These are phyloP conservation scores for Lasius platythorax DNA, from an alignment of 2,888 invertebrate species.

Conservation along the genomic window DNA sequence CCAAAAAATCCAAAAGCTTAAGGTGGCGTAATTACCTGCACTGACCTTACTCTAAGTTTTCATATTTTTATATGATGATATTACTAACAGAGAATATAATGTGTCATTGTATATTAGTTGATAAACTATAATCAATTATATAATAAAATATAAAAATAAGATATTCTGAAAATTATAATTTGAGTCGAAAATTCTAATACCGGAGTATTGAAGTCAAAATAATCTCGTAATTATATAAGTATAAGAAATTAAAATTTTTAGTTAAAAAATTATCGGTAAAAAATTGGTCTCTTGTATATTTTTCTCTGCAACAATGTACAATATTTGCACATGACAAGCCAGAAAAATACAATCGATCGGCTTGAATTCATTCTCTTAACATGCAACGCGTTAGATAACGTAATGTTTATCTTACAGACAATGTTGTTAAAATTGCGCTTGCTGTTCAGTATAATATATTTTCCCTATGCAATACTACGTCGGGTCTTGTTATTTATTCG, in stretches of 20 bases:
- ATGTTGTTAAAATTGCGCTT: not conserved
- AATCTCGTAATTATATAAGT: not conserved
- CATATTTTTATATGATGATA: not conserved
- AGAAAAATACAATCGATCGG: not conserved
- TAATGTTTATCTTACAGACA: not conserved
- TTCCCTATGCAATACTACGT: constrained; percentile 20
- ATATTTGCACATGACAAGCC: not conserved
- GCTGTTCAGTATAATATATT: fast-evolving
- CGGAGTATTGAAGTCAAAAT: not conserved
- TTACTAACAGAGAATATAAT: too few relatives aligned
- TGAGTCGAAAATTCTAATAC: not conserved
- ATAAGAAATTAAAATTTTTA: not conserved
- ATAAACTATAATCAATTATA: too few relatives aligned
- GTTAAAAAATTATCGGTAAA: not conserved
- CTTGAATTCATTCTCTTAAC: not conserved
- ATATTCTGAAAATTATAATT: too few relatives aligned
- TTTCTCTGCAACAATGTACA: not conserved
- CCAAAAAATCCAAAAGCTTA: too few relatives aligned
- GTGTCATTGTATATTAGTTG: too few relatives aligned
- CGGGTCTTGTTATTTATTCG: constrained; percentile 60
- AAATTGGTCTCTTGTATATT: not conserved
- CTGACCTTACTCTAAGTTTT: not conserved
- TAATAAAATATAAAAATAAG: too few relatives aligned
- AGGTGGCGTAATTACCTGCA: too few relatives aligned
- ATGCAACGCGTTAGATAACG: not conserved